These are phyloP conservation scores for Chaitophorus viminalis DNA, from an alignment of 2,888 invertebrate genomes.

Conservation along the genomic window DNA sequence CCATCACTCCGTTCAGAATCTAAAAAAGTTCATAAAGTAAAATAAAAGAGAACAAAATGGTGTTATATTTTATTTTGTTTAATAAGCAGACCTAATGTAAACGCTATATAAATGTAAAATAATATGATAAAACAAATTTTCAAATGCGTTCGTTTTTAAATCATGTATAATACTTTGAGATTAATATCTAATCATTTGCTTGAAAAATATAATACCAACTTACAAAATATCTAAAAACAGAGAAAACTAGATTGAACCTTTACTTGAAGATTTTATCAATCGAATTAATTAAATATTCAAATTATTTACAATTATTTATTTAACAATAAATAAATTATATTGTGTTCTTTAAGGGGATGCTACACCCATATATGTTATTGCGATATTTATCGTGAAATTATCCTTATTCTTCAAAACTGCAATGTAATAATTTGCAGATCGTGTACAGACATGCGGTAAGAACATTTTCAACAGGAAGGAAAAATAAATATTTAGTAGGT, in stretches of 20 bases:
- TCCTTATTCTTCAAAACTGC: background rate
- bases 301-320: no score
- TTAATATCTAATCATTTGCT: background rate
- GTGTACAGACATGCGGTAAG: background rate
- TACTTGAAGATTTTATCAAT: no score
- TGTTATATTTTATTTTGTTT: background rate
- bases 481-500: background rate
- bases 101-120: background rate
- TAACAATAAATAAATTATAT: no score
- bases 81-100: background rate
- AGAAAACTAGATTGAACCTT: no score
- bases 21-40: constrained; percentile 10
- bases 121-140: background rate
- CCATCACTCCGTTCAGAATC: no score
- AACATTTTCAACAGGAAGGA: background rate
- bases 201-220: background rate
- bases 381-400: no score
- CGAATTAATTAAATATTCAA: no score
- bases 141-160: background rate
- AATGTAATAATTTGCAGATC: background rate
- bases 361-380: no score
- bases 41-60: constrained; percentile 31
- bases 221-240: background rate
- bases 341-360: no score
- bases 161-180: background rate